Evolutionary conservation across 23 tunicate species (phyloP).

Genomic region (Halocynthia roretzi): DNA sequence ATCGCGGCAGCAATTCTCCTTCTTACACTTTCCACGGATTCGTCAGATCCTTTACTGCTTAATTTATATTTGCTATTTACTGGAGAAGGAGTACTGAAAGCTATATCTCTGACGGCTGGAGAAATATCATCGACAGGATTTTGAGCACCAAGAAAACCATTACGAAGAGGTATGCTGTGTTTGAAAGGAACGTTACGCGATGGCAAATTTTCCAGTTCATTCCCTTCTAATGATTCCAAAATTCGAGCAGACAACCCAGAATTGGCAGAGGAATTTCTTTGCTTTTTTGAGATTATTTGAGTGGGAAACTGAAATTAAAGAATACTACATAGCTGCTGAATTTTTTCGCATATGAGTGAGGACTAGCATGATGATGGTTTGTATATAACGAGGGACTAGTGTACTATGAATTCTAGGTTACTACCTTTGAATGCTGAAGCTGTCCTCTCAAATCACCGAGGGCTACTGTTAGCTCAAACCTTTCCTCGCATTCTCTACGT

Average conservation of each 20-base stretch:
- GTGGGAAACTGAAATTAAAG: background rate
- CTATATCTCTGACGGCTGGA: background rate
- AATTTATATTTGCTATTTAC: constrained; percentile 15
- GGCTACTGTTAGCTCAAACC: constrained; percentile 86
- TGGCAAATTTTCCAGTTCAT: background rate
- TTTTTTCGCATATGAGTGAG: too few relatives aligned
- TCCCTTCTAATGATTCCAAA: background rate
- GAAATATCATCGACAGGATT: constrained; percentile 10
- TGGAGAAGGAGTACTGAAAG: constrained; percentile 9
- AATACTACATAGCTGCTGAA: too few relatives aligned
- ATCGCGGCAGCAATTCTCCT: constrained; percentile 83
- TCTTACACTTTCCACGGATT: constrained; percentile 48
- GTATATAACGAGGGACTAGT: too few relatives aligned
- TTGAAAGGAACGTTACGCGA: too few relatives aligned
- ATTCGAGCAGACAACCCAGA: background rate
- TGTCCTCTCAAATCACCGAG: constrained; percentile 49
- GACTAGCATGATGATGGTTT: too few relatives aligned
- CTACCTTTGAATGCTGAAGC: constrained; percentile 1
- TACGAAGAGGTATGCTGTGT: background rate
- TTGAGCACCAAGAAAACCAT: background rate
- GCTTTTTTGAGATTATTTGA: background rate
- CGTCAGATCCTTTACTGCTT: constrained; percentile 25
- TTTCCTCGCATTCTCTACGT: constrained; percentile 88
- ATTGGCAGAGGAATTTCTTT: background rate
- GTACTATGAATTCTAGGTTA: background rate